These are phyloP conservation scores for Drosophila ambigua DNA, from an alignment of 1,140 invertebrate genomes.

Conservation along the genomic window DNA sequence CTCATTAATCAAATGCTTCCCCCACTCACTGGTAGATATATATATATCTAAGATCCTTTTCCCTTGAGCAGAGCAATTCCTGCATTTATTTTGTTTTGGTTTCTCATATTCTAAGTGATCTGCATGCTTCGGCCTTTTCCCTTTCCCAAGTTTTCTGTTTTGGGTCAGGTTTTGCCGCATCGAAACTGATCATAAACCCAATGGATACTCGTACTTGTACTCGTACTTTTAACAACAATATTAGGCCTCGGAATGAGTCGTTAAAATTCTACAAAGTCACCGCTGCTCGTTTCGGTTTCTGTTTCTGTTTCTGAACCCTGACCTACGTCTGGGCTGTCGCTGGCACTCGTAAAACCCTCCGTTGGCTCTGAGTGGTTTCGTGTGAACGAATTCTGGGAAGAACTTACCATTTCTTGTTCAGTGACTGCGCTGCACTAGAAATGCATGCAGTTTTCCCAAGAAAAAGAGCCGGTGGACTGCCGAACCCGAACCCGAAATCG, in stretches of 20 bases:
- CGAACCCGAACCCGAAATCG: too few relatives aligned
- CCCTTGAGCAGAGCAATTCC: too few relatives aligned
- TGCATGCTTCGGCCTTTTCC: slow-evolving; percentile 20
- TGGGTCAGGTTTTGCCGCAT: neutral
- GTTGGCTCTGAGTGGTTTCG: neutral
- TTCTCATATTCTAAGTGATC: too few relatives aligned
- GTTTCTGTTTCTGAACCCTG: too few relatives aligned
- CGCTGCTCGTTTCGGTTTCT: neutral
- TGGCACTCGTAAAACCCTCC: neutral
- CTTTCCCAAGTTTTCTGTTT: slow-evolving; percentile 15
- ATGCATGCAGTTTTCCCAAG: slow-evolving; percentile 19
- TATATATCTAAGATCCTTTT: too few relatives aligned
- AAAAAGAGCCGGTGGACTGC: neutral
- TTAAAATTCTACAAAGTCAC: slow-evolving; percentile 23
- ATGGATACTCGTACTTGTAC: neutral
- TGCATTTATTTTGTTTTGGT: too few relatives aligned
- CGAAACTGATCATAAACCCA: slow-evolving; percentile 16
- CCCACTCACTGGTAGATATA: too few relatives aligned
- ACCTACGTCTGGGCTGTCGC: too few relatives aligned
- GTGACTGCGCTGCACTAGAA: neutral
- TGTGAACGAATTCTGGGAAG: neutral
- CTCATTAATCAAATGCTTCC: too few relatives aligned
- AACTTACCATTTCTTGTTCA: slow-evolving; percentile 18
- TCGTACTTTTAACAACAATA: slow-evolving; percentile 1
- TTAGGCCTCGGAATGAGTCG: slow-evolving; percentile 1